A percentile compares a stretch with the other conserved stretches of the same genome.
phyloP scores from a whole-genome alignment of 2,797 vertebrate species.

The Momotus momota region DNA sequence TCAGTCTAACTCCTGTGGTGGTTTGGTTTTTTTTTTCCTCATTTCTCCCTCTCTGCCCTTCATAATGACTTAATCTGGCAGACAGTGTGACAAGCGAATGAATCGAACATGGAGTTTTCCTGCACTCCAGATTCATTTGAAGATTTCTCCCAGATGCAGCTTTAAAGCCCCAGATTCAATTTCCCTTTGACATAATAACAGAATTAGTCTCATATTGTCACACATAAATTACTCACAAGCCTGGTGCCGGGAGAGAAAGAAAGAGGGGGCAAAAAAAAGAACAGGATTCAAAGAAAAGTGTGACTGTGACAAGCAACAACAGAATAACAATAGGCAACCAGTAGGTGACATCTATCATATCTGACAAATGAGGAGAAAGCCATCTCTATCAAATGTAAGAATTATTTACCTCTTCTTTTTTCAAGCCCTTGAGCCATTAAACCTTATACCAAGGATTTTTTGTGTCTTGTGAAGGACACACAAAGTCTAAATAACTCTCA shows the following conservation, averaged over 20 bases:
- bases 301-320: constrained; percentile 59
- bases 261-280: neutral
- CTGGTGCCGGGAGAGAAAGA: constrained; percentile 52
- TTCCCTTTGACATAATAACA: constrained; percentile 82
- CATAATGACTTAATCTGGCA: constrained; percentile 77
- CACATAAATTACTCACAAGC: constrained; percentile 79
- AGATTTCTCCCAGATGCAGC: constrained; percentile 76
- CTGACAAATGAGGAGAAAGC: constrained; percentile 72
- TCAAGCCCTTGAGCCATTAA: constrained; percentile 47
- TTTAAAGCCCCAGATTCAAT: constrained; percentile 78
- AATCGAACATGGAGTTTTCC: constrained; percentile 58
- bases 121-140: constrained; percentile 73
- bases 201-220: constrained; percentile 80
- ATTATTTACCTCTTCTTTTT: constrained; percentile 60
- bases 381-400: constrained; percentile 37
- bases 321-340: constrained; percentile 65
- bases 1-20: constrained; percentile 6
- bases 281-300: constrained; percentile 55
- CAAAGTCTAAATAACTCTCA: constrained; percentile 59
- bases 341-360: constrained; percentile 70
- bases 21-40: neutral
- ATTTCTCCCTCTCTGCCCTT: constrained; percentile 69
- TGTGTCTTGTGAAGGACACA: constrained; percentile 35
- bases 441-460: constrained; percentile 1
- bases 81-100: constrained; percentile 74